Conservation (phyloP, 1,140 invertebrate species). For the Eciton burchellii region DNA sequence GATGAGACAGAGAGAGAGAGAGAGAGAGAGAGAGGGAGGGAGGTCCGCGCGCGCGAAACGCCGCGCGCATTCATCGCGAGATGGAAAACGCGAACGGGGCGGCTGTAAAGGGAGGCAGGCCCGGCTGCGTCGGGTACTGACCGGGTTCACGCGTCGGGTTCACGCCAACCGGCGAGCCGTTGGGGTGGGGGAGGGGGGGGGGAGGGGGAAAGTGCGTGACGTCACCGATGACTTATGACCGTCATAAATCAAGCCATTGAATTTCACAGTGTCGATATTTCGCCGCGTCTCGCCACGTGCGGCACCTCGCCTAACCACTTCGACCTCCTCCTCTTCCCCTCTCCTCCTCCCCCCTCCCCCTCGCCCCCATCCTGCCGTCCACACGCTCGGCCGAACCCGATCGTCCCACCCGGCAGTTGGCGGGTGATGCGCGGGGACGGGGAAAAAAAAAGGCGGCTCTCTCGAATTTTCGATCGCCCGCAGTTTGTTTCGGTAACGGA, state of each 20-base stretch:
- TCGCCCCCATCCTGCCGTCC: too few relatives aligned
- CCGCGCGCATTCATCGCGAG: conserved; percentile 11
- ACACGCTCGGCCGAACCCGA: too few relatives aligned
- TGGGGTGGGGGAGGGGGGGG: too few relatives aligned
- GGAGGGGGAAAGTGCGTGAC: conserved; percentile 66
- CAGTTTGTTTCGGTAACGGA: too few relatives aligned
- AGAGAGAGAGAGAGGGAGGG: conserved; percentile 1
- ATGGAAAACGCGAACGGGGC: conserved; percentile 27
- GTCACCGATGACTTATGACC: conserved; percentile 77
- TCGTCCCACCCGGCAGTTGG: too few relatives aligned
- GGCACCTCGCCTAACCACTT: neutral
- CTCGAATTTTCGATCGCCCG: conserved; percentile 45
- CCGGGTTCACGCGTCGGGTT: too few relatives aligned
- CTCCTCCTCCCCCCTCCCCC: conserved; percentile 37
- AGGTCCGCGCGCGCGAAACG: neutral
- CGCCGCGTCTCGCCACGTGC: conserved; percentile 31
- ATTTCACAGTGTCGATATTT: conserved; percentile 79
- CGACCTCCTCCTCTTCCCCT: conserved; percentile 4
- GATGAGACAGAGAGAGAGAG: neutral
- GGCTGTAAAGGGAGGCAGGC: conserved; percentile 58
- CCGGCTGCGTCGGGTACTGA: conserved; percentile 34
- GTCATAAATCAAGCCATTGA: conserved; percentile 79
- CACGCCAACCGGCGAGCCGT: conserved; percentile 56
- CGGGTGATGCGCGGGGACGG: neutral
- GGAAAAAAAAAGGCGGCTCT: conserved; percentile 26